phyloP scores from a whole-genome alignment of 2,888 invertebrate species.

The Hirtodrosophila cameraria region DNA sequence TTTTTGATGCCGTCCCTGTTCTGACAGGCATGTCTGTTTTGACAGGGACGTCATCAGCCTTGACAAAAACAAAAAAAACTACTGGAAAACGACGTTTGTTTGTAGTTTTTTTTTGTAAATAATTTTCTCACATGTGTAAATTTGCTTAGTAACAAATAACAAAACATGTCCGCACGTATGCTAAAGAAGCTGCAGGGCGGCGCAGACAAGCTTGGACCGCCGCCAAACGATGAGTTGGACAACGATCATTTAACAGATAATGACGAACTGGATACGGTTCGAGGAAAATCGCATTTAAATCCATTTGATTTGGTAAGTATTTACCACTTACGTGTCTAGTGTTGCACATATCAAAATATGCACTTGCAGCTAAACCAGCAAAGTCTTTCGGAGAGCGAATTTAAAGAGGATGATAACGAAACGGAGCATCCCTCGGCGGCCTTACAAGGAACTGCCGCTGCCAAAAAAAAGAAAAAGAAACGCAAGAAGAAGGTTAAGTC shows the following conservation, averaged over 20 bases:
- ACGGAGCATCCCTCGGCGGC: conserved; percentile 86
- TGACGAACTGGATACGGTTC: conserved; percentile 85
- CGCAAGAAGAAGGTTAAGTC: conserved; percentile 86
- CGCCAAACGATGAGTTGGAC: conserved; percentile 81
- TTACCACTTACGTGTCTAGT: neutral
- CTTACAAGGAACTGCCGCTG: conserved; percentile 84
- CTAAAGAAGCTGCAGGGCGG: conserved; percentile 88
- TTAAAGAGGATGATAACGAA: conserved; percentile 88
- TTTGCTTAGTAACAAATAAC: conserved; percentile 26
- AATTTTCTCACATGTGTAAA: conserved; percentile 46
- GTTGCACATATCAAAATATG: neutral
- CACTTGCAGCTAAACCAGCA: conserved; percentile 86
- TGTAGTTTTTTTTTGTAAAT: conserved; percentile 43
- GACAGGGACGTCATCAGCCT: conserved; percentile 45
- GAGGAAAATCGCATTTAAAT: conserved; percentile 87
- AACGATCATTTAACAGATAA: conserved; percentile 85
- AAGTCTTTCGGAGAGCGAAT: conserved; percentile 88
- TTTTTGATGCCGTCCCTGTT: neutral
- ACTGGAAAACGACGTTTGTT: conserved; percentile 26
- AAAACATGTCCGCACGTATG: conserved; percentile 87
- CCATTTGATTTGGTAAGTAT: conserved; percentile 89
- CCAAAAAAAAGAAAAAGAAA: conserved; percentile 88
- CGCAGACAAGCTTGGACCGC: conserved; percentile 84
- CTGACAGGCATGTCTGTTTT: conserved; percentile 8
- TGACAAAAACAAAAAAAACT: conserved; percentile 33